phyloP scores from a whole-genome alignment of 2,888 invertebrate genomes.

The Girardia tigrina region DNA sequence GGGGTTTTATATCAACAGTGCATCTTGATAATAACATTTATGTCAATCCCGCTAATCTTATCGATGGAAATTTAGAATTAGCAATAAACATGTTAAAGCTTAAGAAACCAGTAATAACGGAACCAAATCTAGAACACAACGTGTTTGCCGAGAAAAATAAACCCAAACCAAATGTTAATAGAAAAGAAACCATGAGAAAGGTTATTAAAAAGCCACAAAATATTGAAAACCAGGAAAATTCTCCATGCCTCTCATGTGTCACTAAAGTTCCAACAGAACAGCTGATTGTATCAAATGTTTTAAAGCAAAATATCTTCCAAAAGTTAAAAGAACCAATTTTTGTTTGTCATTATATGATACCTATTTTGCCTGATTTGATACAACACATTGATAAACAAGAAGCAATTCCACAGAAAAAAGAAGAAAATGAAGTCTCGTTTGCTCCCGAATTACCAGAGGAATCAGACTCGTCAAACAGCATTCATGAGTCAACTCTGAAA shows the following conservation, averaged over 20 bases:
- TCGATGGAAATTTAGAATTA: neutral
- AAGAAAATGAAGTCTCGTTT: neutral
- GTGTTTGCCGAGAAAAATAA: neutral
- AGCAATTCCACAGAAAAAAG: neutral
- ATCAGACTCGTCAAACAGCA: neutral
- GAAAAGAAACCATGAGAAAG: neutral
- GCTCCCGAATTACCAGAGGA: neutral
- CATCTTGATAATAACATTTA: conserved; percentile 14
- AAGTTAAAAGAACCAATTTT: neutral
- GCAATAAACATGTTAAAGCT: neutral
- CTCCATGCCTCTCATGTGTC: neutral
- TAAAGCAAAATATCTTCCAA: neutral
- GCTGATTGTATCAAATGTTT: neutral
- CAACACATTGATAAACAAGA: no score
- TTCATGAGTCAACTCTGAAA: neutral
- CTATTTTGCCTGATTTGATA: neutral
- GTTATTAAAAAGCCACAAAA: neutral
- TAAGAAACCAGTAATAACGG: neutral
- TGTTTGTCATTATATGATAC: neutral
- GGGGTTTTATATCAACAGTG: conserved; percentile 17
- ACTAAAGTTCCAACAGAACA: conserved; percentile 21
- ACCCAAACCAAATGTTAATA: neutral
- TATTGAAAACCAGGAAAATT: neutral
- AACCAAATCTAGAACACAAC: neutral
- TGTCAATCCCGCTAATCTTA: neutral